Conservation (phyloP, 2,113 vertebrate genomes). For the Erinaceus europaeus region DNA sequence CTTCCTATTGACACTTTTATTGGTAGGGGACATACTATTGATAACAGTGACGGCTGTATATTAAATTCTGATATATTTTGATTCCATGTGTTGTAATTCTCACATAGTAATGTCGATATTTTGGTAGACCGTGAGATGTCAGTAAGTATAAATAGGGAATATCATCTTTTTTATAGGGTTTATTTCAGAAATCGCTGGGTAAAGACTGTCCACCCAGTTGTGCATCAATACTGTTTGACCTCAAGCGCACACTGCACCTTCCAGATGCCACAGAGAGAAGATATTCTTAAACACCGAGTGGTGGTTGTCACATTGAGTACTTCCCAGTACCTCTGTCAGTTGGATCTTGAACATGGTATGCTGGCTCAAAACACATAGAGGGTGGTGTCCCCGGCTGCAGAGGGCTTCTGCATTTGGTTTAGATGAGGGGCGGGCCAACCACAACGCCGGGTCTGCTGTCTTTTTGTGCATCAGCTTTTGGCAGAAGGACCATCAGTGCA, state of each 20-base stretch:
- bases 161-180: conserved; percentile 86
- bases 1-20: conserved; percentile 1
- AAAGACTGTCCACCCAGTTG: conserved; percentile 97
- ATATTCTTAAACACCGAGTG: conserved; percentile 94
- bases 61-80: conserved; percentile 34
- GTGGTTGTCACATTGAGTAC: conserved; percentile 98
- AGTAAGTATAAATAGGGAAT: conserved; percentile 51
- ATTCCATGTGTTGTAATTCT: conserved; percentile 18
- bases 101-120: conserved; percentile 12
- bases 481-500: not conserved
- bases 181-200: conserved; percentile 99
- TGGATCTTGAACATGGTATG: conserved; percentile 96
- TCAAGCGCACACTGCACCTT: conserved; percentile 96
- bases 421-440: not conserved
- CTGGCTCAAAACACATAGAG: not conserved
- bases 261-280: conserved; percentile 98
- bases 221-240: conserved; percentile 99
- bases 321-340: conserved; percentile 98
- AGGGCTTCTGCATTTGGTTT: not conserved
- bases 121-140: not conserved
- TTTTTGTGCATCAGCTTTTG: not conserved
- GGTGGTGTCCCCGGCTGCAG: not conserved
- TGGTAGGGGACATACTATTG: not conserved
- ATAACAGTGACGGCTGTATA: not conserved
- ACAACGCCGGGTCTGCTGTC: not conserved